phyloP scores from a whole-genome alignment of 1,140 invertebrate genomes.

The Solenopsis fugax region DNA sequence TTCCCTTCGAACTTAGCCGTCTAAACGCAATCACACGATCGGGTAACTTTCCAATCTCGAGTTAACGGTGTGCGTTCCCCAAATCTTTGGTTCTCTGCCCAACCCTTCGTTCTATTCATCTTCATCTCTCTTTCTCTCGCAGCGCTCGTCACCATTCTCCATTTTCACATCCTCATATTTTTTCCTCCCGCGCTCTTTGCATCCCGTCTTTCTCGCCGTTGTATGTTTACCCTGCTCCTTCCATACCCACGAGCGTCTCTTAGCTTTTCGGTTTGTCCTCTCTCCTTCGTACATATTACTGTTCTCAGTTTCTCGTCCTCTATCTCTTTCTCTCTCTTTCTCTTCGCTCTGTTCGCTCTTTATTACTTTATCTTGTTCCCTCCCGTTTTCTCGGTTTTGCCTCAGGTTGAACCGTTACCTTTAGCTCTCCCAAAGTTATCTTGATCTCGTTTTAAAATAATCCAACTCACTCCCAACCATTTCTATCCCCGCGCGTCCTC shows the following conservation, averaged over 20 bases:
- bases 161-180: conserved; percentile 26
- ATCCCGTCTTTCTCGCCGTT: neutral
- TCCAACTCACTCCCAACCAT: conserved; percentile 67
- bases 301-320: conserved; percentile 47
- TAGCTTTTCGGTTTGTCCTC: neutral
- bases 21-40: conserved; percentile 81
- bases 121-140: neutral
- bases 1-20: conserved; percentile 65
- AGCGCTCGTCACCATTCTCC: neutral
- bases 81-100: conserved; percentile 29
- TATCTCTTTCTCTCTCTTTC: neutral
- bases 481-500: conserved; percentile 10
- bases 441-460: conserved; percentile 79
- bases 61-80: conserved; percentile 76
- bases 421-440: conserved; percentile 64
- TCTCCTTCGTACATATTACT: neutral
- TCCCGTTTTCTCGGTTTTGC: conserved; percentile 19
- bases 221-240: conserved; percentile 9
- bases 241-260: conserved; percentile 9
- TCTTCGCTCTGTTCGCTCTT: conserved; percentile 29
- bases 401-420: conserved; percentile 44
- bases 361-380: conserved; percentile 15
- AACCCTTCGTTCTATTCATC: neutral
- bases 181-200: conserved; percentile 19
- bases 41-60: conserved; percentile 81